These are phyloP conservation scores for Castor canadensis DNA, from an alignment of 2,113 vertebrate species.

Conservation along the genomic window DNA sequence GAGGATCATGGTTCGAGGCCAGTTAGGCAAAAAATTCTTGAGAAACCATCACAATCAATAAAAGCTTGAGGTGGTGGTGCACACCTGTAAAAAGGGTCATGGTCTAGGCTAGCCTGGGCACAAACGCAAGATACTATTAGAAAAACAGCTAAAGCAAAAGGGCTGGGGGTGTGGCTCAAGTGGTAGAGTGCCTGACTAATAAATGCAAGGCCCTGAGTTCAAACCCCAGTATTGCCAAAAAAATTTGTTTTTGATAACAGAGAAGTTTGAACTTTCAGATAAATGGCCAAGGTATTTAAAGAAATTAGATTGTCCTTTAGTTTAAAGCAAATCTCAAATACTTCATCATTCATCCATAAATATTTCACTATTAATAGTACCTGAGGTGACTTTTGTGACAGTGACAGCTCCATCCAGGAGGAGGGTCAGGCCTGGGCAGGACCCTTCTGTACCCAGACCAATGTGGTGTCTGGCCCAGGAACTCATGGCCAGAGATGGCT, in stretches of 20 bases:
- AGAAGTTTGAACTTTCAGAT: neutral
- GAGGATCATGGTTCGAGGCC: too few species aligned
- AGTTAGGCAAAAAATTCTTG: too few species aligned
- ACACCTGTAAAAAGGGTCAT: too few species aligned
- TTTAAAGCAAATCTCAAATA: neutral
- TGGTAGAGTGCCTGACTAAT: too few species aligned
- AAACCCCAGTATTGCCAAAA: too few species aligned
- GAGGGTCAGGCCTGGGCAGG: neutral
- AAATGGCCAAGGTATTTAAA: neutral
- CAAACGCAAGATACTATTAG: too few species aligned
- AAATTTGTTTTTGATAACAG: neutral
- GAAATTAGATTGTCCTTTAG: neutral
- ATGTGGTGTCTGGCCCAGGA: rapidly evolving
- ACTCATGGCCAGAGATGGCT: rapidly evolving
- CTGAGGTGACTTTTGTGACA: rapidly evolving
- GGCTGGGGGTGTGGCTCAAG: too few species aligned
- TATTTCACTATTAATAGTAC: neutral
- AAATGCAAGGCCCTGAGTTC: too few species aligned
- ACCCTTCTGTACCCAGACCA: rapidly evolving
- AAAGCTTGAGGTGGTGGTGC: too few species aligned
- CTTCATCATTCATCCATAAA: neutral
- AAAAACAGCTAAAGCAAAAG: too few species aligned
- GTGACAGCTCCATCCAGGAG: neutral
- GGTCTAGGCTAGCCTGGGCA: too few species aligned
- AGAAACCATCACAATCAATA: too few species aligned